Conservation (phyloP, 2,797 vertebrate species). For the Phoxinus dragarum region DNA sequence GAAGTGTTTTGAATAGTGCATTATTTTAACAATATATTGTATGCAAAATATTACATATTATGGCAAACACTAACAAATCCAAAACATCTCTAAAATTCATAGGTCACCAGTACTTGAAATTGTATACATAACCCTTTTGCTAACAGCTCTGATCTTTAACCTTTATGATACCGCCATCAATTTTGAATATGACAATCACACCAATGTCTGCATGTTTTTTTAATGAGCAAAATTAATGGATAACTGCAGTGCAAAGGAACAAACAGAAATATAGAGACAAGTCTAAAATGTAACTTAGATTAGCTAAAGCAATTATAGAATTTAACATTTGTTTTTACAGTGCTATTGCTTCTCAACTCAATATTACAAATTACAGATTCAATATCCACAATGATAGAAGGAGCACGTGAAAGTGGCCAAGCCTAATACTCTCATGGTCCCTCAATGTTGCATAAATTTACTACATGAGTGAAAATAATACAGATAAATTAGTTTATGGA, state of each 20-base stretch:
- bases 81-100: not conserved
- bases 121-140: not conserved
- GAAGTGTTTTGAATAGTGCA: not conserved
- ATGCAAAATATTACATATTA: not conserved
- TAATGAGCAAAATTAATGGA: constrained; percentile 12
- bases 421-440: not conserved
- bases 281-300: not conserved
- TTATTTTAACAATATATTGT: not conserved
- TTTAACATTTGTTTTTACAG: not conserved
- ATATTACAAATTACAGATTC: constrained; percentile 11
- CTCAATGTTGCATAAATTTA: not conserved
- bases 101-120: not conserved
- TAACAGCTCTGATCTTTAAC: not conserved
- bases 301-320: not conserved
- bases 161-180: not conserved
- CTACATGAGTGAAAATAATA: not conserved
- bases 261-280: constrained; percentile 16
- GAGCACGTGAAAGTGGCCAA: not conserved
- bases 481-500: not conserved
- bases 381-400: constrained; percentile 8
- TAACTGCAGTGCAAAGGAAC: not conserved
- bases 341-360: not conserved
- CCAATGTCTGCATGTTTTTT: not conserved
- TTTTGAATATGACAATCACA: constrained; percentile 4
- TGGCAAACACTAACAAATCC: not conserved